phyloP scores from a whole-genome alignment of 2,797 vertebrate species.

The Hybognathus amarus region DNA sequence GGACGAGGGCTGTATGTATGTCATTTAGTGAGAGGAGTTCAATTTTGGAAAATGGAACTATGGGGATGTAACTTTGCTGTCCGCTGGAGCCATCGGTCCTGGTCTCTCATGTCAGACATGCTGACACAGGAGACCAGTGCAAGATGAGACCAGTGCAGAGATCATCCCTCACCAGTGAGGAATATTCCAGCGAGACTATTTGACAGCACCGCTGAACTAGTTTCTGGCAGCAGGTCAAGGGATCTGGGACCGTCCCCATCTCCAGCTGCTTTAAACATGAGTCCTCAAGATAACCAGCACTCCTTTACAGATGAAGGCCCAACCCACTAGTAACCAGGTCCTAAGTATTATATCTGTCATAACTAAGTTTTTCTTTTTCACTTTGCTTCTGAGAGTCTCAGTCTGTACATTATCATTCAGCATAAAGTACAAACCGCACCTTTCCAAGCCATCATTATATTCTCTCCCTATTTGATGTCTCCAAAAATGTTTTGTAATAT shows the following conservation, averaged over 20 bases:
- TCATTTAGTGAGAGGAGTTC: constrained; percentile 64
- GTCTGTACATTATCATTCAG: too few relatives aligned
- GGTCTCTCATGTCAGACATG: constrained; percentile 76
- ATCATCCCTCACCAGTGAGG: constrained; percentile 76
- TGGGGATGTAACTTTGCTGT: constrained; percentile 77
- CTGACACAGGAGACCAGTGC: constrained; percentile 80
- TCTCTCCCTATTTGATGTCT: too few relatives aligned
- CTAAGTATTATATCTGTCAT: not conserved
- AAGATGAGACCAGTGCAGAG: constrained; percentile 78
- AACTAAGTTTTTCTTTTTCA: too few relatives aligned
- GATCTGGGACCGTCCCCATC: constrained; percentile 75
- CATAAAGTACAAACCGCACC: too few relatives aligned
- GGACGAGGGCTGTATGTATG: constrained; percentile 61
- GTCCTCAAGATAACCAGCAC: constrained; percentile 40
- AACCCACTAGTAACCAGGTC: not conserved
- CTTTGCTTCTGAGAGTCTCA: too few relatives aligned
- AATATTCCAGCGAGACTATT: constrained; percentile 76
- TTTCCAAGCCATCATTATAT: too few relatives aligned
- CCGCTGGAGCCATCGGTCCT: constrained; percentile 76
- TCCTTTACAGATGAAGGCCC: not conserved
- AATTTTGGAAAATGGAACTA: constrained; percentile 49
- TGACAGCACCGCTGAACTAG: constrained; percentile 81
- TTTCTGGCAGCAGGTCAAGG: constrained; percentile 83
- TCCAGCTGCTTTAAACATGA: constrained; percentile 39
- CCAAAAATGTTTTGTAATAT: too few relatives aligned